phyloP scores from a whole-genome alignment of 92 coral and sea anemone species.

The Siderastrea siderea region DNA sequence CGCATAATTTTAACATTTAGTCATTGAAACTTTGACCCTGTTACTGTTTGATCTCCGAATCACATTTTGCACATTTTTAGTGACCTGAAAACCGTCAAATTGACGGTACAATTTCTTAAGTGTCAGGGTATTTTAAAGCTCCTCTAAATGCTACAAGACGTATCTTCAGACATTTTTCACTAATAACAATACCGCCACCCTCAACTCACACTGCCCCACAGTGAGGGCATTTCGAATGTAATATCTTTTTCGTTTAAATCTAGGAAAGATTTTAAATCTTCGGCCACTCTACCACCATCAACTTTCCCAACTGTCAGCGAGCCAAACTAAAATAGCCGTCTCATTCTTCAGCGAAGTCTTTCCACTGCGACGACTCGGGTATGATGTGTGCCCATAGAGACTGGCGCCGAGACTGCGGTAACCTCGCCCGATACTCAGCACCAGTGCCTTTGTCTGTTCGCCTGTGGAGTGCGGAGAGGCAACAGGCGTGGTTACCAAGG shows the following conservation, averaged over 20 bases:
- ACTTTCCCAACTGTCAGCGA: conserved; percentile 92
- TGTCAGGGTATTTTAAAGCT: too few relatives aligned
- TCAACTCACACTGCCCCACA: background rate
- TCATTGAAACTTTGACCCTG: background rate
- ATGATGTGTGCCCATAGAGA: conserved; percentile 81
- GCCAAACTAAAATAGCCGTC: conserved; percentile 92
- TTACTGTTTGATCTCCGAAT: too few relatives aligned
- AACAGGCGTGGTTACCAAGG: conserved; percentile 86
- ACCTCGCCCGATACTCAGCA: conserved; percentile 96
- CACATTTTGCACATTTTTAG: too few relatives aligned
- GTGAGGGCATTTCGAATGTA: background rate
- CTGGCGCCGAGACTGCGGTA: conserved; percentile 94
- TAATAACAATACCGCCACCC: too few relatives aligned
- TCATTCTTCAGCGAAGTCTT: conserved; percentile 83
- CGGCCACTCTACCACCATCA: conserved; percentile 13
- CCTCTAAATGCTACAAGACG: too few relatives aligned
- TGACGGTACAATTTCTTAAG: too few relatives aligned
- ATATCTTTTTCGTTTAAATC: background rate
- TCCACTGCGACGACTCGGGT: conserved; percentile 87
- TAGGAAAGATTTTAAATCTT: background rate
- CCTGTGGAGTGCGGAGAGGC: conserved; percentile 61
- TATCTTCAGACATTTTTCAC: too few relatives aligned
- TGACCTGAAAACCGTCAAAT: too few relatives aligned
- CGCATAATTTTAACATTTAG: background rate
- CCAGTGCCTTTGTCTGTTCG: conserved; percentile 80